Evolutionary conservation across 2,888 invertebrate genomes (phyloP).

Genomic region (Lasioglossum morio): DNA sequence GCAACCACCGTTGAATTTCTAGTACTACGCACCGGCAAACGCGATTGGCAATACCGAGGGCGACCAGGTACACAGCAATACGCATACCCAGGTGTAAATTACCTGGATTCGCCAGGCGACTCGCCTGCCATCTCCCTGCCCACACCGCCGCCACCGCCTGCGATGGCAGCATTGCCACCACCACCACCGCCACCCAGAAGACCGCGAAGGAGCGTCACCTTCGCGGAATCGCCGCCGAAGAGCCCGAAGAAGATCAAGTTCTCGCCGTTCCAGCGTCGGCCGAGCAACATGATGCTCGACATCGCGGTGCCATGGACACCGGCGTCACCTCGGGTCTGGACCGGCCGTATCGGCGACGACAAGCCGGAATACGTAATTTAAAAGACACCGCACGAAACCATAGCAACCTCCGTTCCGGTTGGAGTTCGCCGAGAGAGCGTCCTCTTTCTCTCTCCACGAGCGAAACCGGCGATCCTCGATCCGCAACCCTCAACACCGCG

Average conservation of each 20-base stretch:
- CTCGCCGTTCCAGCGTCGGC: conserved; percentile 68
- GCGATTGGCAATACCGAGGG: conserved; percentile 90
- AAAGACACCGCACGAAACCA: conserved; percentile 41
- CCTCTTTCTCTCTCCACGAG: neutral
- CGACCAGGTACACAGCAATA: conserved; percentile 93
- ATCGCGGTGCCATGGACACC: conserved; percentile 83
- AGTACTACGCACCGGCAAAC: conserved; percentile 94
- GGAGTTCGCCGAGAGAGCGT: neutral
- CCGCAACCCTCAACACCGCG: conserved; percentile 47
- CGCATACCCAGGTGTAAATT: conserved; percentile 94
- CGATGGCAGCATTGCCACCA: conserved; percentile 72
- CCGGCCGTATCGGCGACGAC: conserved; percentile 69
- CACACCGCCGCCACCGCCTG: conserved; percentile 80
- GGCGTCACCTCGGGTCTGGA: conserved; percentile 81
- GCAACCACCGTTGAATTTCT: conserved; percentile 83
- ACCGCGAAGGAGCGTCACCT: conserved; percentile 82
- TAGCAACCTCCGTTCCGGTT: conserved; percentile 7
- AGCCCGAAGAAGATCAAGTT: conserved; percentile 75
- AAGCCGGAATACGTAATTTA: conserved; percentile 83
- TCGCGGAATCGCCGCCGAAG: conserved; percentile 81
- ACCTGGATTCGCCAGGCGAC: conserved; percentile 74
- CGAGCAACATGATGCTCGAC: conserved; percentile 77
- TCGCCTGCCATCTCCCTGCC: conserved; percentile 80
- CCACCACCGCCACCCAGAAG: conserved; percentile 79
- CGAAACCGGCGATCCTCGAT: conserved; percentile 19